Conservation (phyloP, 2,888 invertebrate species). For the Thysanoteuthis rhombus region DNA sequence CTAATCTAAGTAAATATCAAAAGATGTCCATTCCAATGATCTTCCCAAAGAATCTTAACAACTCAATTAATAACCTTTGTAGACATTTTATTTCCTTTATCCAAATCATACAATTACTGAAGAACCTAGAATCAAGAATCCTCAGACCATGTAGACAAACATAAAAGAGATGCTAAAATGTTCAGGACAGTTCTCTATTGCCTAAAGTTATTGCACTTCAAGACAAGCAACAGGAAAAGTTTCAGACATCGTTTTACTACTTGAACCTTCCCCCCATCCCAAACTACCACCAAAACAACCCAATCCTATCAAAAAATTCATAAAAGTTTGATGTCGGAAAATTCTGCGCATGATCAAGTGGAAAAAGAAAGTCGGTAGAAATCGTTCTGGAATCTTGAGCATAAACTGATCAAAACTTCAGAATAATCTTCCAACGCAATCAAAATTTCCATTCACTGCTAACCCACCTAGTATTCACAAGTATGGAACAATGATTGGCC, state of each 20-base stretch:
- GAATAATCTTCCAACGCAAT: background rate
- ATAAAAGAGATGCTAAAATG: background rate
- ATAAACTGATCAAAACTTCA: background rate
- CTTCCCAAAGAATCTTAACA: background rate
- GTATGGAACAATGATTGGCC: background rate
- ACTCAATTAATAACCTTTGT: background rate
- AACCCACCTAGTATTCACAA: background rate
- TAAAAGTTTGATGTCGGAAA: background rate
- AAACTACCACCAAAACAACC: background rate
- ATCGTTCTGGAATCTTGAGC: background rate
- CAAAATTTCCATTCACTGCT: background rate
- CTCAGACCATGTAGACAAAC: conserved; percentile 12
- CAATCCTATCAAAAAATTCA: background rate
- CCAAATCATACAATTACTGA: background rate
- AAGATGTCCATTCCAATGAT: background rate
- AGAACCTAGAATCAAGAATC: conserved; percentile 1
- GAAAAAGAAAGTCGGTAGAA: background rate
- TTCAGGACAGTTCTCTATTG: background rate
- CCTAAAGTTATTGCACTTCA: background rate
- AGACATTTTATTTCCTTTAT: background rate
- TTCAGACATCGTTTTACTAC: background rate
- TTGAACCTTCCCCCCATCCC: background rate
- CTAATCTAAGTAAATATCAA: background rate
- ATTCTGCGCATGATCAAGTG: background rate
- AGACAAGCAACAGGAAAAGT: background rate